Evolutionary conservation across 2,797 vertebrate species (phyloP).

Genomic region (Bucorvus abyssinicus): DNA sequence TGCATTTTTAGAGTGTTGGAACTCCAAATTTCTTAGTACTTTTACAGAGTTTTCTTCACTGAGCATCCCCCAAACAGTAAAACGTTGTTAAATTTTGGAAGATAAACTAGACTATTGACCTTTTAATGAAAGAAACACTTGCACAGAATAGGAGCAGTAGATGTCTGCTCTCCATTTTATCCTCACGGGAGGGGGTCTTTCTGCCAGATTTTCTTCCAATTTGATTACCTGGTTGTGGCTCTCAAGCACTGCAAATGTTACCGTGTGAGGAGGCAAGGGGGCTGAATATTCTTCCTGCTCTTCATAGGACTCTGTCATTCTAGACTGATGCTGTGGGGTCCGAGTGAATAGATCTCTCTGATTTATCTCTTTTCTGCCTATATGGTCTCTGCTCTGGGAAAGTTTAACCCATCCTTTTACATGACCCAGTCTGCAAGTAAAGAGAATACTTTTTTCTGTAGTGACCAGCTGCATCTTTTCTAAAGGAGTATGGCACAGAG

Average conservation of each 20-base stretch:
- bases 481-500: background rate
- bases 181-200: background rate
- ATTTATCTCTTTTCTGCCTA: background rate
- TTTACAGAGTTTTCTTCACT: background rate
- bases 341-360: background rate
- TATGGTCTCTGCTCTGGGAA: background rate
- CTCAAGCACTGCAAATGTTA: background rate
- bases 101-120: background rate
- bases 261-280: fast-evolving
- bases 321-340: background rate
- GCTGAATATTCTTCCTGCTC: background rate
- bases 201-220: background rate
- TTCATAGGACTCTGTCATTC: background rate
- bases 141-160: background rate
- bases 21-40: background rate
- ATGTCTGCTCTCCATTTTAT: background rate
- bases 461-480: background rate
- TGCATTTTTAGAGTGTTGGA: background rate
- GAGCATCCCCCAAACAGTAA: background rate
- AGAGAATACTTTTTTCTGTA: background rate
- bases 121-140: background rate
- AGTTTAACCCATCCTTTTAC: background rate
- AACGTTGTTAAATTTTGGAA: background rate
- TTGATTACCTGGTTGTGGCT: background rate
- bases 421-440: background rate